A percentile compares a stretch with the other conserved stretches of the same genome.
Evolutionary conservation across 2,797 vertebrate genomes (phyloP).

Genomic region (Telmatherina bonti): DNA sequence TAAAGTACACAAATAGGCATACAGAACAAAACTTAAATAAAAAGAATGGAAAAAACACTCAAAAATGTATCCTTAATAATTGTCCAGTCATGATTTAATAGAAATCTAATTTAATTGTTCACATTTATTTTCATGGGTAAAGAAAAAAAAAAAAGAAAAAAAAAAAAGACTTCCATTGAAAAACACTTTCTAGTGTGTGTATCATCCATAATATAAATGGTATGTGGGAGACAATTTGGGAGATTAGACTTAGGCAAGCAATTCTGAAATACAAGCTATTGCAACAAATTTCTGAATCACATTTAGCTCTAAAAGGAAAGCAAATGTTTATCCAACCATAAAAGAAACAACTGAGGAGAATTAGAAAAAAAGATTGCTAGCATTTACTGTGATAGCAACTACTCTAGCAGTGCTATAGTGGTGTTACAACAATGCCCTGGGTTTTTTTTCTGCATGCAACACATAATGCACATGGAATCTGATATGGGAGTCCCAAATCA

Average conservation of each 20-base stretch:
- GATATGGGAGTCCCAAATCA: not conserved
- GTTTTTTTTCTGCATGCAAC: not conserved
- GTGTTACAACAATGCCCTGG: too few species aligned
- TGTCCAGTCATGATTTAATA: not conserved
- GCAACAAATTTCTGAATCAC: too few species aligned
- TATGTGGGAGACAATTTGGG: not conserved
- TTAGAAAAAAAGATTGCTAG: too few species aligned
- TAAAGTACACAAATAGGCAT: constrained; percentile 34
- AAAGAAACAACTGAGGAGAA: too few species aligned
- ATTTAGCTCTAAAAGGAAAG: too few species aligned
- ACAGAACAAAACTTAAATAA: constrained; percentile 17
- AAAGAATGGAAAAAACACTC: constrained; percentile 2
- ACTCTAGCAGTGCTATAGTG: not conserved
- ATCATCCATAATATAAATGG: not conserved
- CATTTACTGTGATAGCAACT: too few species aligned
- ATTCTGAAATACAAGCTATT: not conserved
- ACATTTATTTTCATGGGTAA: not conserved
- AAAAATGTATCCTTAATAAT: constrained; percentile 2
- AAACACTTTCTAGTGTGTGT: not conserved
- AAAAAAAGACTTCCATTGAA: too few species aligned
- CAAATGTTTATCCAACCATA: too few species aligned
- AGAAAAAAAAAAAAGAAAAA: too few species aligned
- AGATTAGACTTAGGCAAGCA: not conserved
- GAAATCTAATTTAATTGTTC: not conserved
- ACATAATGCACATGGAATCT: not conserved